A percentile compares a stretch with the other conserved stretches of the same genome.
Evolutionary conservation across 2,113 vertebrate species (phyloP).

Genomic region (Esox niger): DNA sequence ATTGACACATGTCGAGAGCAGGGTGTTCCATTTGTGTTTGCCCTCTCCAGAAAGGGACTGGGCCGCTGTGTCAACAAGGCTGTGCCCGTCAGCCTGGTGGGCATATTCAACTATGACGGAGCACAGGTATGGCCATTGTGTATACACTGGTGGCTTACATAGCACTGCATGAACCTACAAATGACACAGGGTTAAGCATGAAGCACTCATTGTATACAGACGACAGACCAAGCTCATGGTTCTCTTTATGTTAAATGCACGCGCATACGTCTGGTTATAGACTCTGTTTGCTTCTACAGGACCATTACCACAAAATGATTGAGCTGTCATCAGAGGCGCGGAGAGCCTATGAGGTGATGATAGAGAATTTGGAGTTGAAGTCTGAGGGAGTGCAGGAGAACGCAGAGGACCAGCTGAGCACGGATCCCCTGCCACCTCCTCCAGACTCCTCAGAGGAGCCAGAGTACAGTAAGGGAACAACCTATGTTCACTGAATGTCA

Average conservation of each 20-base stretch:
- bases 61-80: conserved; percentile 93
- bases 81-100: conserved; percentile 94
- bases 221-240: no score
- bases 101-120: conserved; percentile 98
- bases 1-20: conserved; percentile 89
- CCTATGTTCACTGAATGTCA: neutral
- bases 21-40: conserved; percentile 90
- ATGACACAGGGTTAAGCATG: no score
- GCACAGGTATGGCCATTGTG: conserved; percentile 82
- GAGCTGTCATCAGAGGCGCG: conserved; percentile 88
- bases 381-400: conserved; percentile 30
- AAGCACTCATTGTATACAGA: no score
- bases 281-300: conserved; percentile 61
- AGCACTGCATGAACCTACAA: no score
- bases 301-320: conserved; percentile 93
- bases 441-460: conserved; percentile 67
- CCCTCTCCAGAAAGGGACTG: conserved; percentile 90
- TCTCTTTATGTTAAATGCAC: no score
- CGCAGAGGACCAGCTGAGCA: conserved; percentile 17
- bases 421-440: conserved; percentile 5
- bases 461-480: conserved; percentile 81
- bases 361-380: conserved; percentile 67
- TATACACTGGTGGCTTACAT: no score
- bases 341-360: conserved; percentile 84
- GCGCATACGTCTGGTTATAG: no score